Evolutionary conservation across 2,797 vertebrate genomes (phyloP).

Genomic region (Trematomus bernacchii): DNA sequence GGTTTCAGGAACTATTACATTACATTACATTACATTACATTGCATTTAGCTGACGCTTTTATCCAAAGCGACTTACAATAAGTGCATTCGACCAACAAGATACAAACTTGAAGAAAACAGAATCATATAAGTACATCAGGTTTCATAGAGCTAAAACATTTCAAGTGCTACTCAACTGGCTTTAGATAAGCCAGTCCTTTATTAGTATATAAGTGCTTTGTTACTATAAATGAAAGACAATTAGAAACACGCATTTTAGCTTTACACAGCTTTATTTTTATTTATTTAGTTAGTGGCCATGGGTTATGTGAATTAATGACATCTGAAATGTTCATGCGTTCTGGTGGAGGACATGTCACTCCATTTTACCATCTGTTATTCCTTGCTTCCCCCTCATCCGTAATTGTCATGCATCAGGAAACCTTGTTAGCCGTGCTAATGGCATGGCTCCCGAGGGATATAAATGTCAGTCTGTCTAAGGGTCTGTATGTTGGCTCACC

Average conservation of each 20-base stretch:
- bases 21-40: no score
- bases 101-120: no score
- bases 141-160: no score
- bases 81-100: no score
- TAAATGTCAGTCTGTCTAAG: neutral
- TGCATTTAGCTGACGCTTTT: no score
- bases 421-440: constrained; percentile 7
- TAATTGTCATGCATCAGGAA: constrained; percentile 25
- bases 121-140: no score
- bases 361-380: neutral
- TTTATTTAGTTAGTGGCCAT: neutral
- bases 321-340: neutral
- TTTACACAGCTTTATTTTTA: neutral
- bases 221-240: neutral
- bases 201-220: no score
- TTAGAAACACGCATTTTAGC: neutral
- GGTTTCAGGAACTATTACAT: neutral
- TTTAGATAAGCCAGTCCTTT: no score
- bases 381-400: constrained; percentile 16
- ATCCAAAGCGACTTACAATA: no score
- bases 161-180: no score
- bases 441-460: neutral
- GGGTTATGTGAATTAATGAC: neutral
- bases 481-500: neutral
- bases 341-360: neutral